phyloP scores from a whole-genome alignment of 2,888 invertebrate genomes.

The Pandemis cinnamomeana region DNA sequence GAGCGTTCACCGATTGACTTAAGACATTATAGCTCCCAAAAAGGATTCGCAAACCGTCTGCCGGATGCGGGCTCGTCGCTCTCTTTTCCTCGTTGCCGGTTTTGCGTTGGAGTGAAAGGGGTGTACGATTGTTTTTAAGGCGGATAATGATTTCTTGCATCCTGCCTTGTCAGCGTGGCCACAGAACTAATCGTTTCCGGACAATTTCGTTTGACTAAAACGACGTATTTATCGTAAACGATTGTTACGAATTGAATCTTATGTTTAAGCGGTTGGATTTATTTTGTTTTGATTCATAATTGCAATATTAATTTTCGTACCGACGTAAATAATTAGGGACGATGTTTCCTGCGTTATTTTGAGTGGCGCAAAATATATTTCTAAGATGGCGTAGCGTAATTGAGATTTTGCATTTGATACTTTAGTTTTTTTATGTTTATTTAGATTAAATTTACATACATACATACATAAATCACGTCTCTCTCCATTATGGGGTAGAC shows the following conservation, averaged over 20 bases:
- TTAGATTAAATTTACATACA: too few relatives aligned
- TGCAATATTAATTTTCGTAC: slow-evolving; percentile 45
- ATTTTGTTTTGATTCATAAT: slow-evolving; percentile 40
- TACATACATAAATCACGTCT: too few relatives aligned
- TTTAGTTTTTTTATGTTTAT: too few relatives aligned
- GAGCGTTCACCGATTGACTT: not conserved
- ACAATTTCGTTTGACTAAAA: slow-evolving; percentile 49
- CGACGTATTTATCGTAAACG: slow-evolving; percentile 44
- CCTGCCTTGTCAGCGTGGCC: slow-evolving; percentile 78
- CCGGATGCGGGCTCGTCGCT: slow-evolving; percentile 61
- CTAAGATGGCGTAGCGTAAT: slow-evolving; percentile 55
- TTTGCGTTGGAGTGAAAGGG: slow-evolving; percentile 47
- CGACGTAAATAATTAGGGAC: slow-evolving; percentile 66
- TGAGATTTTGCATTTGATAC: slow-evolving; percentile 36
- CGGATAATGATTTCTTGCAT: slow-evolving; percentile 77
- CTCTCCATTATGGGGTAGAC: too few relatives aligned
- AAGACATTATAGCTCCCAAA: slow-evolving; percentile 9
- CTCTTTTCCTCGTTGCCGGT: slow-evolving; percentile 48
- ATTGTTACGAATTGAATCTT: slow-evolving; percentile 45
- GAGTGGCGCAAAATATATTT: slow-evolving; percentile 73
- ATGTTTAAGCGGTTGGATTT: slow-evolving; percentile 12
- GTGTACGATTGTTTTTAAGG: slow-evolving; percentile 65
- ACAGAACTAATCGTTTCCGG: slow-evolving; percentile 82
- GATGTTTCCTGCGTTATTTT: slow-evolving; percentile 73
- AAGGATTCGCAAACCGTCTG: slow-evolving; percentile 61